Conservation (phyloP, 2,888 invertebrate species). For the Oscheius onirici region DNA sequence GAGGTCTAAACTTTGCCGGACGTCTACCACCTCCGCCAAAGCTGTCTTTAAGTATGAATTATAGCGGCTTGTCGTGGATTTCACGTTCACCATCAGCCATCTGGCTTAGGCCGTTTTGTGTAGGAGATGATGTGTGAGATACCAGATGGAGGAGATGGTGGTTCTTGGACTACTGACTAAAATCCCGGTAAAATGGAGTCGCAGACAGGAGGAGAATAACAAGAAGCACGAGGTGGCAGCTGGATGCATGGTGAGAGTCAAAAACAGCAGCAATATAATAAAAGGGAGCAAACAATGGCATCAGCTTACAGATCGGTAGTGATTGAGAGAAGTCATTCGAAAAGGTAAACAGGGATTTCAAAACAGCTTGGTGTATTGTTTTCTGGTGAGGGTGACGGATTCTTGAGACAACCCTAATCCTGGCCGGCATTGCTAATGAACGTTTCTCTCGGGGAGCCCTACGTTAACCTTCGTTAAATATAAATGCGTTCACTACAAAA, state of each 20-base stretch:
- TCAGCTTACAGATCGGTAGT: not conserved
- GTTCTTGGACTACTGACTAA: not conserved
- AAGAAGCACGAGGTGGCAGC: constrained; percentile 10
- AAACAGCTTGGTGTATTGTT: not conserved
- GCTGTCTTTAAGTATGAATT: constrained; percentile 10
- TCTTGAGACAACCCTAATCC: constrained; percentile 12
- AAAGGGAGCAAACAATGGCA: no score
- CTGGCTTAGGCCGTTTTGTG: not conserved
- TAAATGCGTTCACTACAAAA: constrained; percentile 2
- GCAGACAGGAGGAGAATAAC: constrained; percentile 3
- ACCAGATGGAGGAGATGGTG: constrained; percentile 4
- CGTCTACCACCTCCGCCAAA: no score
- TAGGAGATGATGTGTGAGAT: constrained; percentile 3
- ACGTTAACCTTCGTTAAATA: constrained; percentile 18
- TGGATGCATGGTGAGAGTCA: not conserved
- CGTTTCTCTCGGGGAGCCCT: constrained; percentile 1
- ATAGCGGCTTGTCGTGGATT: constrained; percentile 8
- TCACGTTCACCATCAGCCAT: constrained; percentile 2
- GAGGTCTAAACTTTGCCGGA: no score
- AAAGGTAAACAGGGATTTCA: constrained; percentile 1
- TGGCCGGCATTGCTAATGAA: constrained; percentile 21
- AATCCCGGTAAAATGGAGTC: not conserved
- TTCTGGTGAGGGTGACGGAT: constrained; percentile 20
- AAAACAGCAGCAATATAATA: not conserved
- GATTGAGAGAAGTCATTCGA: not conserved